Evolutionary conservation across 2,797 vertebrate genomes (phyloP).

Genomic region (Ceryle rudis): DNA sequence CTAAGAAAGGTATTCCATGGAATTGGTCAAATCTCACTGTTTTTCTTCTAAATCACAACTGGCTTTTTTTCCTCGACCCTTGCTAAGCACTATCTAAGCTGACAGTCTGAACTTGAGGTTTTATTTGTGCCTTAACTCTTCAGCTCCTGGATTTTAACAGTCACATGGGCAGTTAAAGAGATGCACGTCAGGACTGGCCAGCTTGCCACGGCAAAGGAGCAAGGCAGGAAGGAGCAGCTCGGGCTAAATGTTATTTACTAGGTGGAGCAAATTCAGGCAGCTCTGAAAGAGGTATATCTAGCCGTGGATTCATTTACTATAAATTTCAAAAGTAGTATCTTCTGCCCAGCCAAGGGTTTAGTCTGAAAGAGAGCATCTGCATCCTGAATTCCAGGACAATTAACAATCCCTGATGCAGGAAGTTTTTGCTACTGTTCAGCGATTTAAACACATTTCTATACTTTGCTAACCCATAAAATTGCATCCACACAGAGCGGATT

Average conservation of each 20-base stretch:
- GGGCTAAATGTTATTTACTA: not conserved
- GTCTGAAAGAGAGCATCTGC: not conserved
- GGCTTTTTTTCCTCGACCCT: slow-evolving; percentile 63
- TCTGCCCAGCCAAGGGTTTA: not conserved
- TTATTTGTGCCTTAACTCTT: slow-evolving; percentile 68
- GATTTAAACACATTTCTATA: not conserved
- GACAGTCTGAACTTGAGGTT: slow-evolving; percentile 44
- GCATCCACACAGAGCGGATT: not conserved
- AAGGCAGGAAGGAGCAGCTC: not conserved
- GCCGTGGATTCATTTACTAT: not conserved
- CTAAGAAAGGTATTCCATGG: slow-evolving; percentile 79
- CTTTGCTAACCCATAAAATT: not conserved
- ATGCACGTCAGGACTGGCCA: not conserved
- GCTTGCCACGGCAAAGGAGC: not conserved
- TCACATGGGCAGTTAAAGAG: not conserved
- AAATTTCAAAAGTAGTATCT: not conserved
- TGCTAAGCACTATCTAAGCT: slow-evolving; percentile 66
- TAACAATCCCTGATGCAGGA: not conserved
- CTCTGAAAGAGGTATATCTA: not conserved
- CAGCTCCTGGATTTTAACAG: not conserved
- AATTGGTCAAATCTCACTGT: slow-evolving; percentile 76
- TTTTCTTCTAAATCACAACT: slow-evolving; percentile 80
- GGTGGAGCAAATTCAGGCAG: not conserved
- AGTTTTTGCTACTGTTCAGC: not conserved
- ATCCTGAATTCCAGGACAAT: not conserved